Evolutionary conservation across 2,113 vertebrate genomes (phyloP).

Genomic region (Burhinus bistriatus): DNA sequence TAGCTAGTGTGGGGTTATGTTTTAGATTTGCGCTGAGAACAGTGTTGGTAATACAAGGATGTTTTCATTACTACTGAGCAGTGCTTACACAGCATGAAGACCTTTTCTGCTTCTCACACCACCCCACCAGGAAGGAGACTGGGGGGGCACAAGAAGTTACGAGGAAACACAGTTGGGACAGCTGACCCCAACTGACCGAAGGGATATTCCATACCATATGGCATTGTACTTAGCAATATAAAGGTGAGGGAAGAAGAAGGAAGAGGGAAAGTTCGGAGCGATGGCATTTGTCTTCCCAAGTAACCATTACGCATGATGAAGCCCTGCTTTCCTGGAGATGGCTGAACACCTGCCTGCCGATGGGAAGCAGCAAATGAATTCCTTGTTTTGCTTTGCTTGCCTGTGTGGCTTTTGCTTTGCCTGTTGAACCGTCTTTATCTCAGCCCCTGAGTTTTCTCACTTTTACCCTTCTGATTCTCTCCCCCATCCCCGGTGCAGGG

Average conservation of each 20-base stretch:
- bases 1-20: too few relatives aligned
- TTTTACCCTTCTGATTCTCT: neutral
- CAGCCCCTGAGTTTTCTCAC: accelerated
- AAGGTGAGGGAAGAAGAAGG: neutral
- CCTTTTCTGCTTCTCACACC: neutral
- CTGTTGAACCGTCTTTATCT: neutral
- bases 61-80: neutral
- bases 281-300: neutral
- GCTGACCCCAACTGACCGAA: accelerated
- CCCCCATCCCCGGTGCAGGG: accelerated
- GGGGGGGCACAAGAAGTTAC: neutral
- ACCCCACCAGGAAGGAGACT: accelerated
- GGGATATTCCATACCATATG: neutral
- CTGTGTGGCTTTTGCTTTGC: accelerated
- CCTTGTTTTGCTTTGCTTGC: neutral
- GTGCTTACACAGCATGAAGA: neutral
- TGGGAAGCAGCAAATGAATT: neutral
- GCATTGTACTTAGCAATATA: accelerated
- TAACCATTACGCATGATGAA: accelerated
- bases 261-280: accelerated
- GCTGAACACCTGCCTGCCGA: neutral
- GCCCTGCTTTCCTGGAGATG: neutral
- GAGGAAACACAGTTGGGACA: neutral
- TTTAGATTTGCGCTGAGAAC: neutral
- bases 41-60: neutral